These are phyloP conservation scores for Nematopogon swammerdamellus DNA, from an alignment of 2,888 invertebrate genomes.

Conservation along the genomic window DNA sequence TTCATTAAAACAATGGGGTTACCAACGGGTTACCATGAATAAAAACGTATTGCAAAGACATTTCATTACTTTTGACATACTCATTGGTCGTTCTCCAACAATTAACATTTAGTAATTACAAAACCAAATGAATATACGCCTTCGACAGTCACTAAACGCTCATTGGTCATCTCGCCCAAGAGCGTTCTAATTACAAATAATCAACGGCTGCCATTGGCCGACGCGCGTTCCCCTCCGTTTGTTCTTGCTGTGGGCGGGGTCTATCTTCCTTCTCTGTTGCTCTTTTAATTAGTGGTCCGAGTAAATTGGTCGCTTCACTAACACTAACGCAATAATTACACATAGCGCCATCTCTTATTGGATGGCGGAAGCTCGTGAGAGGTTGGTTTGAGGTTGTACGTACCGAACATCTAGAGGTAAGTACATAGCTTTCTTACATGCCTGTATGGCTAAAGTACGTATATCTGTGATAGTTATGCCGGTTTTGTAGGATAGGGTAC, in stretches of 20 bases:
- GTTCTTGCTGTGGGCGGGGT: constrained; percentile 49
- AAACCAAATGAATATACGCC: constrained; percentile 23
- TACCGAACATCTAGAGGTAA: no score
- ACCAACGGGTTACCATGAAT: no score
- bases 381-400: no score
- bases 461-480: no score
- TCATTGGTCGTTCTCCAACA: constrained; percentile 14
- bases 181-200: constrained; percentile 58
- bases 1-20: no score
- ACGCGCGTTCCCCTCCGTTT: constrained; percentile 43
- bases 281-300: constrained; percentile 59
- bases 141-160: constrained; percentile 32
- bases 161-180: constrained; percentile 46
- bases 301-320: constrained; percentile 53
- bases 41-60: no score
- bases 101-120: constrained; percentile 13
- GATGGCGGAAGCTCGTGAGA: constrained; percentile 30
- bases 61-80: constrained; percentile 22
- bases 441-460: no score
- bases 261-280: constrained; percentile 32
- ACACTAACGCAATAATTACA: constrained; percentile 34
- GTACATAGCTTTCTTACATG: no score
- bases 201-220: constrained; percentile 49
- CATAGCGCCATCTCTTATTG: constrained; percentile 50
- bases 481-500: no score